Base-by-base conservation (phyloP, 2,888 invertebrate genomes). In the Chalcis sispes region DNA sequence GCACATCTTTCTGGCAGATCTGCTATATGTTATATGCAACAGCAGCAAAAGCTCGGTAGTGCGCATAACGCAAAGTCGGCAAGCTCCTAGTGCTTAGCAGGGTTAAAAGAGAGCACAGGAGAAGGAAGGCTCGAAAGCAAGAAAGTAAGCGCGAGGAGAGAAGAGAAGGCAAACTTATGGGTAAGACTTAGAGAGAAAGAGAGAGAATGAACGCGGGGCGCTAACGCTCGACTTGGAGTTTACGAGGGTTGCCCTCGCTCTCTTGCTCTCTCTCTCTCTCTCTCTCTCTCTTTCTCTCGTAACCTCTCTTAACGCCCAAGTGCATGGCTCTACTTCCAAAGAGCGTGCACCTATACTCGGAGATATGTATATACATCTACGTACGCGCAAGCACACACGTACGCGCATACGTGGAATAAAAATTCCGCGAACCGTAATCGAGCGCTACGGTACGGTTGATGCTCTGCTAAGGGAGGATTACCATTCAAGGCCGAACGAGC, bases 121-220 rank as follows among this genome's bases (percentile, higher is more conserved):
- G 25, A 50, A n/a, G n/a, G 50, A 29, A 48, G 27, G 13, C 40
- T 13, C 23, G 42, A 40, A 42, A 7, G 4, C 7, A 10, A 25
- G 66, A 32, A 7, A 36, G 36, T 7, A 10, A 10, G 10, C 5
- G 10, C 4, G 10, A 40, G 46, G 20, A 58, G 42, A 27, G 29
- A 13, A 27, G 7, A 27, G 18, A 61, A 67, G 67, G 67, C 42
- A 65, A 73, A 66, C 73, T 73, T 67, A 66, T 61, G 52, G 58
- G 42, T 13, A 40, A 50, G 73, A 61, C 65, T 72, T 62, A 69
- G 61, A 61, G 42, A n/a, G n/a, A n/a, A n/a, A n/a, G n/a, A 40
- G 52, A 7, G 13, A 10, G 50, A 50, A 32, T 3, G 23, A 42
- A 18, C 20, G 13, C 50, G 8, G 8, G 2, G 27, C 50, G 15